Percentiles rank a stretch among this genome's conserved stretches.
These are phyloP conservation scores for Cyphomyrmex costatus DNA, from an alignment of 1,140 invertebrate species.

Conservation along the genomic window DNA sequence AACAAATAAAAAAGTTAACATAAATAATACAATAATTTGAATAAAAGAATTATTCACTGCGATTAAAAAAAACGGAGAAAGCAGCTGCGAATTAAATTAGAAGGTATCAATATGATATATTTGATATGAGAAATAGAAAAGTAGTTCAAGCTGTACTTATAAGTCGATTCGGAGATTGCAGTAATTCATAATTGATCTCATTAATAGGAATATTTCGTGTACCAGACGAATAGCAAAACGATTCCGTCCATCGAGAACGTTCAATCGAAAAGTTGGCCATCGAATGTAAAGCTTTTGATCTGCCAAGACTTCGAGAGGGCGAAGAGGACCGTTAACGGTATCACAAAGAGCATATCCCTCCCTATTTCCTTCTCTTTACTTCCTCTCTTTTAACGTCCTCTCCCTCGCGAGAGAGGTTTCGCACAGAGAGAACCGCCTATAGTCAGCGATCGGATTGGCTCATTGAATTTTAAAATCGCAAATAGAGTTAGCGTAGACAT, in stretches of 20 bases:
- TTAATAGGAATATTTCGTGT: background rate
- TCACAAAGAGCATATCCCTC: constrained; percentile 72
- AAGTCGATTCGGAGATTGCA: background rate
- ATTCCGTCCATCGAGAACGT: background rate
- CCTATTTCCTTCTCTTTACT: constrained; percentile 45
- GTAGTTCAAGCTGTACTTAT: background rate
- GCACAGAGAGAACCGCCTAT: constrained; percentile 53
- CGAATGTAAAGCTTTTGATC: constrained; percentile 73
- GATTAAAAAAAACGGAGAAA: background rate
- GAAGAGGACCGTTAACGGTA: constrained; percentile 74
- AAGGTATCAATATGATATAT: background rate
- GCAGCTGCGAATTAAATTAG: background rate
- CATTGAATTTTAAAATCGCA: constrained; percentile 80
- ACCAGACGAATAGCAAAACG: background rate
- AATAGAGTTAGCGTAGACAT: constrained; percentile 76
- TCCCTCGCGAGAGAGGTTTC: constrained; percentile 20
- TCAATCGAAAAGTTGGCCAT: constrained; percentile 44
- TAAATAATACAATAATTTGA: background rate
- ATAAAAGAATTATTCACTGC: background rate
- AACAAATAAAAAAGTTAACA: background rate
- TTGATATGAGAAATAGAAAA: background rate
- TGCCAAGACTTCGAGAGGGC: constrained; percentile 69
- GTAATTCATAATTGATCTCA: background rate
- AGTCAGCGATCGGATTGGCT: constrained; percentile 75
- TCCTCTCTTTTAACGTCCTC: constrained; percentile 11